Evolutionary conservation across 2,797 vertebrate species (phyloP).

Genomic region (Pseudocheirus occidentalis): DNA sequence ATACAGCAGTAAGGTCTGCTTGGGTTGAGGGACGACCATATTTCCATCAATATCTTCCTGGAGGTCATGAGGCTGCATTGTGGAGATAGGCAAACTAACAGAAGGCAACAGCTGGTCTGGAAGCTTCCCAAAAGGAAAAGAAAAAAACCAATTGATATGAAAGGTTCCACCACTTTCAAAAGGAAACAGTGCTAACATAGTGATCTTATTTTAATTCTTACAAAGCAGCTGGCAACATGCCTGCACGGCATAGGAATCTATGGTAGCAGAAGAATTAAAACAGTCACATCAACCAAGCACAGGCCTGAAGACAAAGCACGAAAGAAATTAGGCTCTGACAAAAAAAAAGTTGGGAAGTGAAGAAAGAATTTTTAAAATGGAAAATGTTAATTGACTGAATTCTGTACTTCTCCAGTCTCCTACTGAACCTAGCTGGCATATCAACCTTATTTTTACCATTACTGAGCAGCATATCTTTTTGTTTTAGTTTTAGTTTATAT

Average conservation of each 20-base stretch:
- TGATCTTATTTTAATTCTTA: conserved; percentile 28
- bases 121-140: not conserved
- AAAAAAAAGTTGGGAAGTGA: not conserved
- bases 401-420: conserved; percentile 32
- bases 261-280: conserved; percentile 29
- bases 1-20: not conserved
- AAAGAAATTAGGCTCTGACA: not conserved
- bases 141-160: conserved; percentile 4
- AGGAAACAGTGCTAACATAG: conserved; percentile 5
- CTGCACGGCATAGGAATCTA: conserved; percentile 17
- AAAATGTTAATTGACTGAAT: conserved; percentile 26
- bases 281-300: conserved; percentile 21
- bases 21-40: not conserved
- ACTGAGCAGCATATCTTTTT: conserved; percentile 1
- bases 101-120: not conserved
- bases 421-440: not conserved
- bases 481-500: not conserved
- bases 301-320: conserved; percentile 42
- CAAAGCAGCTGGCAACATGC: conserved; percentile 3
- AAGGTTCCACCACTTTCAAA: conserved; percentile 34
- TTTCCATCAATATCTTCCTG: not conserved
- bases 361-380: conserved; percentile 47
- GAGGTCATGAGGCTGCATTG: no score
- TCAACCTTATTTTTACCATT: conserved; percentile 1
- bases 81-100: not conserved